Evolutionary conservation across 2,113 vertebrate genomes (phyloP), one percentile per base, ranked within the genome.

Genomic region (Natator depressus): DNA sequence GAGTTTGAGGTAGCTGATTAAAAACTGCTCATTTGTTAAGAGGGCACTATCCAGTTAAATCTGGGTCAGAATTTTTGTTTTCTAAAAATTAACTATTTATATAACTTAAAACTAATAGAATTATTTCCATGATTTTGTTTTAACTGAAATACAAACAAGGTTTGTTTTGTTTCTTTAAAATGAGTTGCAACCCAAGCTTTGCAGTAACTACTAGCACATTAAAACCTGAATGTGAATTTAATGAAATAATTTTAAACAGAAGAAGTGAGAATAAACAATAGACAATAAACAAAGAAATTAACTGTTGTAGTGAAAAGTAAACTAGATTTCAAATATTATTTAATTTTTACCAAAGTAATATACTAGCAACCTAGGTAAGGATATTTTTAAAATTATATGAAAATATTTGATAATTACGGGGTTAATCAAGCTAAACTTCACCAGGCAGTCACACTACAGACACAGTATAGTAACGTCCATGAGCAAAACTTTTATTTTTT

Each of bases 201-300:
- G 4, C 1, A 84, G 59, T 12, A 89, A 1, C 49, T 46, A 0
- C 2, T 83, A 5, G 38, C 0, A 0, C 1, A 1, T 13, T 0
- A 46, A 81, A 79, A 89, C 57, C 57, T 85, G 29, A 93, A 90
- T 25, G 9, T n/a, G 81, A 10, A 57, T 57, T 38, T n/a, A 87
- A 87, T 57, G 3, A 85, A 53, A 27, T 29, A 13, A 62, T 25
- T 29, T 31, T 29, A 62, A 62, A 62, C 59, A 31, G 25, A 62
- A 59, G 27, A 29, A 6, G 13, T 62, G 59, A 62, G 59, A 31
- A 62, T 31, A 25, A 62, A 62, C 25, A 29, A 62, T 31, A 29
- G 27, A 62, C 10, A 62, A 47, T 47, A 47, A 8, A 31, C 25
- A 62, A 62, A 29, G 31, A 31, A 62, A 62, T 31, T 62, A 19